Evolutionary conservation across 2,797 vertebrate species (phyloP), one percentile per base, ranked within the genome.

Genomic region (Sebastes paucispinis): DNA sequence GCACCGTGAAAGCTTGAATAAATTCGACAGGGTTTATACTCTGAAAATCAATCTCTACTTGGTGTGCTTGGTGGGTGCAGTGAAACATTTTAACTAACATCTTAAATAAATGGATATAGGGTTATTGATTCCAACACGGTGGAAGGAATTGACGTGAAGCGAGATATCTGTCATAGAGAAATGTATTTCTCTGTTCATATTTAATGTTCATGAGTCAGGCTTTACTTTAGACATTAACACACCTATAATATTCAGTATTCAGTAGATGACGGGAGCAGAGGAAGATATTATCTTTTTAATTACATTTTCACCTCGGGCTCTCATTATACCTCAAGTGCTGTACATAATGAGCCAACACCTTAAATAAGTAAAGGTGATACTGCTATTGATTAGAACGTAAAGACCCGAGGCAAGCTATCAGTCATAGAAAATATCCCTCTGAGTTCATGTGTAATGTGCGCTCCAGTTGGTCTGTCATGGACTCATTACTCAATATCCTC

Each of bases 301-400:
- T 92, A 93, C 87, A 90, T 88, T 92, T 89, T 83, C 85, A 79
- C 92, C 85, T 84, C 88, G 16, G 89, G 91, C 86, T 88, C 88
- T 91, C 83, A 89, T 93, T 89, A 89, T 81, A 85, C 83, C 82
- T 89, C 85, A 76, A 90, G 88, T 89, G 88, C 85, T 77, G 87
- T 82, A 91, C 89, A 87, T 93, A 92, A 92, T 92, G 91, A 92
- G 90, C 90, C 92, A 92, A 92, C 89, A 90, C 89, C 89, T 91
- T 93, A 89, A 92, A 93, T 94, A 92, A 93, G 89, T 90, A 90
- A 94, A 91, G 87, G 90, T 91, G 88, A 94, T 92, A 78, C 88
- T 27, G 83, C 81, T 90, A 93, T 94, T 93, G 92, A 94, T 94
- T 89, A 80, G 86, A 88, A 87, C 75, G 66, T 29, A 64, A 79